phyloP scores from a whole-genome alignment of 2,797 vertebrate genomes.

The Microctenopoma steveboyesi region DNA sequence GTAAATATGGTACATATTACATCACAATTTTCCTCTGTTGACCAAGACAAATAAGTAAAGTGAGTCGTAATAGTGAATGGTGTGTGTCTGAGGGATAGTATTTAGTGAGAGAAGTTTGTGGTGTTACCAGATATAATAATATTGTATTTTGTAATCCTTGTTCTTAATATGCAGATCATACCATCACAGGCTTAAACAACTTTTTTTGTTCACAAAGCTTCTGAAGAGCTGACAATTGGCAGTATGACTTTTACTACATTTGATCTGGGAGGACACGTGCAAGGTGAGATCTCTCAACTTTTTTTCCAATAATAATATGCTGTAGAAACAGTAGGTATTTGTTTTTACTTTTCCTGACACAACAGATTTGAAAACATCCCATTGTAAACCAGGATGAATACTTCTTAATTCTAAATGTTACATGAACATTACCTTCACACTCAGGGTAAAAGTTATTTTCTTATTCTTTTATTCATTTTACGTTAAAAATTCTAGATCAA shows the following conservation, averaged over 20 bases:
- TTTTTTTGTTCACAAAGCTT: conserved; percentile 82
- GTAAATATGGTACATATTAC: background rate
- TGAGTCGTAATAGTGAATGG: no score
- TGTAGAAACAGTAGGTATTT: background rate
- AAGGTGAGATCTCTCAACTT: conserved; percentile 84
- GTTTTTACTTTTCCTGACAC: background rate
- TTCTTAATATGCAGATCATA: background rate
- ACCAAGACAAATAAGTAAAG: no score
- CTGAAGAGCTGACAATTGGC: conserved; percentile 96
- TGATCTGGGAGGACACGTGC: conserved; percentile 94
- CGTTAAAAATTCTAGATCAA: background rate
- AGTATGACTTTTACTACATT: conserved; percentile 99
- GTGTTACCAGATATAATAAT: no score
- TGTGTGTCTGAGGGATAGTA: no score
- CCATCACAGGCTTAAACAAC: background rate
- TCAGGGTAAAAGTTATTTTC: background rate
- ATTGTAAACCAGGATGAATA: background rate
- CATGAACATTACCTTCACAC: background rate
- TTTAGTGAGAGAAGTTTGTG: no score
- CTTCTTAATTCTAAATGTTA: background rate
- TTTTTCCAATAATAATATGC: background rate
- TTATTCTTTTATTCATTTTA: background rate
- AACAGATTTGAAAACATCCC: background rate
- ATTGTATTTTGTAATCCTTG: background rate
- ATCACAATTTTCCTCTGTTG: background rate